Conservation (phyloP, 2,888 invertebrate species). For the Conops quadrifasciatus region DNA sequence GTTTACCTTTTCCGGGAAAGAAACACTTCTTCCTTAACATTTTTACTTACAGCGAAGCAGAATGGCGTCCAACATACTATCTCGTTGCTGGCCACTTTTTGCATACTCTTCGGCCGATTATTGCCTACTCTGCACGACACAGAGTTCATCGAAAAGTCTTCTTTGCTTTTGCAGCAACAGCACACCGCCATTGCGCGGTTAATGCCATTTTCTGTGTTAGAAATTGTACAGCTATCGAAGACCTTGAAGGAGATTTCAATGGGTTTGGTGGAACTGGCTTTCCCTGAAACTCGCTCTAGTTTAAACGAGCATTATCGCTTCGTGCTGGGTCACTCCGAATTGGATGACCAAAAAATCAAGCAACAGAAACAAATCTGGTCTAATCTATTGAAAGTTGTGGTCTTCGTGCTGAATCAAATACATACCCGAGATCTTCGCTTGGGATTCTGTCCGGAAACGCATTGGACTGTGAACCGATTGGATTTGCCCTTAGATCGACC, state of each 20-base stretch:
- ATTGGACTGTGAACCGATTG: conserved; percentile 71
- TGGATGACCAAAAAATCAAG: conserved; percentile 59
- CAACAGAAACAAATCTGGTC: conserved; percentile 76
- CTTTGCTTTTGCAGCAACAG: conserved; percentile 50
- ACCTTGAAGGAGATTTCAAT: conserved; percentile 82
- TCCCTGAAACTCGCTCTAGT: conserved; percentile 77
- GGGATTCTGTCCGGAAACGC: conserved; percentile 76
- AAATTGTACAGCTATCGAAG: conserved; percentile 76
- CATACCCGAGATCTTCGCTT: conserved; percentile 87
- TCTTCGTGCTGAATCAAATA: conserved; percentile 80
- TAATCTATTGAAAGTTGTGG: conserved; percentile 76
- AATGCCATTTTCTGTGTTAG: conserved; percentile 76
- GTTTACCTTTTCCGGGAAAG: conserved; percentile 44
- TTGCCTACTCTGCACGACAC: conserved; percentile 86
- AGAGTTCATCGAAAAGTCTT: conserved; percentile 74
- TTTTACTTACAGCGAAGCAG: conserved; percentile 65
- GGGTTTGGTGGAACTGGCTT: conserved; percentile 86
- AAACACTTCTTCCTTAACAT: background rate
- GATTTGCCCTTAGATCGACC: conserved; percentile 68
- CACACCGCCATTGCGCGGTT: conserved; percentile 53
- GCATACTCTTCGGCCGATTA: conserved; percentile 80
- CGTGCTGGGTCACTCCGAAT: conserved; percentile 60
- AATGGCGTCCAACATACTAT: conserved; percentile 72
- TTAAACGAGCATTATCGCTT: conserved; percentile 72
- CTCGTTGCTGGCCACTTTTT: conserved; percentile 84